A percentile compares a stretch with the other conserved stretches of the same genome.
Evolutionary conservation across 2,888 invertebrate genomes (phyloP).

Genomic region (Philaethria dido): DNA sequence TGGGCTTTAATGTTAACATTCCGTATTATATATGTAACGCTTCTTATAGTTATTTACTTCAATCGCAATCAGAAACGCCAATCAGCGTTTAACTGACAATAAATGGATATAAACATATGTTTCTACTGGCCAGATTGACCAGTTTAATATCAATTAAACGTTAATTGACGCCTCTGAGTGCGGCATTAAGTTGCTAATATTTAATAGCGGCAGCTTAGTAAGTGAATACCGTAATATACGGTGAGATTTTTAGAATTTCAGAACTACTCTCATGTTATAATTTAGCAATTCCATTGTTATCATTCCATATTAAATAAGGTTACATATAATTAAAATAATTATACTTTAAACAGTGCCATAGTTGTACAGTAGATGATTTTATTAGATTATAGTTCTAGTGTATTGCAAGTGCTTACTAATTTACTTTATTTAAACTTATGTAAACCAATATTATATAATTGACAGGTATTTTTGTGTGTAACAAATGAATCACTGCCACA

Average conservation of each 20-base stretch:
- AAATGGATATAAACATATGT: background rate
- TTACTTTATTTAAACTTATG: slow-evolving; percentile 14
- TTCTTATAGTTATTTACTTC: slow-evolving; percentile 45
- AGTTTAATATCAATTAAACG: background rate
- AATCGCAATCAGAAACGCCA: slow-evolving; percentile 10
- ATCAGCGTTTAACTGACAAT: slow-evolving; percentile 1
- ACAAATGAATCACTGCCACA: slow-evolving; percentile 27
- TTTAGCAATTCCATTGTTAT: slow-evolving; percentile 49
- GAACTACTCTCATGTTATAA: slow-evolving; percentile 39
- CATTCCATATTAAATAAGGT: slow-evolving; percentile 50
- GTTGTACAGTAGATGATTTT: slow-evolving; percentile 54
- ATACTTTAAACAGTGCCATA: slow-evolving; percentile 58
- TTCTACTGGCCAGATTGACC: background rate
- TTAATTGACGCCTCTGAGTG: slow-evolving; percentile 10
- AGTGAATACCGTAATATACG: slow-evolving; percentile 25
- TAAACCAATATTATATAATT: slow-evolving; percentile 12
- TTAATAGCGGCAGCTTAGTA: slow-evolving; percentile 45
- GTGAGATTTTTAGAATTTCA: slow-evolving; percentile 36
- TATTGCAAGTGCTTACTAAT: slow-evolving; percentile 38
- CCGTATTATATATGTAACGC: slow-evolving; percentile 50
- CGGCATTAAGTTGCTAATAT: slow-evolving; percentile 41
- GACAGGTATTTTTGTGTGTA: background rate
- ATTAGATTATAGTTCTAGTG: slow-evolving; percentile 46
- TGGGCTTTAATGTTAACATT: slow-evolving; percentile 66
- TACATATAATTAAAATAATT: slow-evolving; percentile 46